Evolutionary conservation across 2,113 vertebrate genomes (phyloP).

Genomic region (Mustelus asterias): DNA sequence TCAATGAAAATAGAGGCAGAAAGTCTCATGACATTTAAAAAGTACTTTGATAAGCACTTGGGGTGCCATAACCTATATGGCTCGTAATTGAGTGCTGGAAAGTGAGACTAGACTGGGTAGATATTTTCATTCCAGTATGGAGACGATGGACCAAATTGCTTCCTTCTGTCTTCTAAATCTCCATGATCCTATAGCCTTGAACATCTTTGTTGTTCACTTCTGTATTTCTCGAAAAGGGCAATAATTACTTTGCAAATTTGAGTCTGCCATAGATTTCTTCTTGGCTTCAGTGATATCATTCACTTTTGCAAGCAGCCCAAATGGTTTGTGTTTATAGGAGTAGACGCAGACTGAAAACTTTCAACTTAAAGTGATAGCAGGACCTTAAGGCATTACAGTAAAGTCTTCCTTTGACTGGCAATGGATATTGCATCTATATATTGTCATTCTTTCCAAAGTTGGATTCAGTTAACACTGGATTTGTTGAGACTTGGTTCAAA

Average conservation of each 20-base stretch:
- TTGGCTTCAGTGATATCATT: not conserved
- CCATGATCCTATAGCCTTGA: not conserved
- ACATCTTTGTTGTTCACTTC: not conserved
- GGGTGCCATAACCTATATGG: too few relatives aligned
- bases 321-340: not conserved
- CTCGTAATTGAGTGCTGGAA: too few relatives aligned
- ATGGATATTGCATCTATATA: not conserved
- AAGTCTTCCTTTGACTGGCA: not conserved
- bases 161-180: too few relatives aligned
- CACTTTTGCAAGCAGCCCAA: not conserved
- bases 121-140: too few relatives aligned
- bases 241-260: not conserved
- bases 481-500: not conserved
- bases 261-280: not conserved
- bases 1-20: too few relatives aligned
- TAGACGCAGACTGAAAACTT: not conserved
- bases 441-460: not conserved
- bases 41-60: too few relatives aligned
- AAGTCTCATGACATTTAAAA: too few relatives aligned
- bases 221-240: not conserved
- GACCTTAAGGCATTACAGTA: not conserved
- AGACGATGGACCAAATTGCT: too few relatives aligned
- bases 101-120: too few relatives aligned
- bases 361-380: not conserved
- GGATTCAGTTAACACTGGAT: not conserved